phyloP scores from a whole-genome alignment of 2,797 vertebrate genomes.

The Darevskia nairensis region DNA sequence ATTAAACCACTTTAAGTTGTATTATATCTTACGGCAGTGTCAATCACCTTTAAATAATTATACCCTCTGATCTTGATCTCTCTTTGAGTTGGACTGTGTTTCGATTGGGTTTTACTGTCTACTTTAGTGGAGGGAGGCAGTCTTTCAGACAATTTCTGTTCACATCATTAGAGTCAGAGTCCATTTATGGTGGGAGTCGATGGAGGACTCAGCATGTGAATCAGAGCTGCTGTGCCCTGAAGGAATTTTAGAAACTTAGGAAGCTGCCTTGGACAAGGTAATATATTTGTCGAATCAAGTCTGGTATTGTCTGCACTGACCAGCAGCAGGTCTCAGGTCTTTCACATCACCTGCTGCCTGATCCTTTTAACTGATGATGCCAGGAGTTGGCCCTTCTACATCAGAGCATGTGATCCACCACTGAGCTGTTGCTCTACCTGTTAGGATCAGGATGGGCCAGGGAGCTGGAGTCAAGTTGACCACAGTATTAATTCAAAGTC shows the following conservation, averaged over 20 bases:
- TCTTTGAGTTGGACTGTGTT: not conserved
- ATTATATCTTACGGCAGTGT: not conserved
- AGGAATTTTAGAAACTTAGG: not conserved
- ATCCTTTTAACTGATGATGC: not conserved
- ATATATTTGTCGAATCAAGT: not conserved
- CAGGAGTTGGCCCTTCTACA: not conserved
- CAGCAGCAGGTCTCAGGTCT: not conserved
- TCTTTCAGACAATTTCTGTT: not conserved
- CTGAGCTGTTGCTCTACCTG: not conserved
- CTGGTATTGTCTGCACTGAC: not conserved
- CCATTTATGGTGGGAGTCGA: not conserved
- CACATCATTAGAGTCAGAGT: not conserved
- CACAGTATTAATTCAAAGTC: not conserved
- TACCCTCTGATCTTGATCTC: not conserved
- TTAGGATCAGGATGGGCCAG: not conserved
- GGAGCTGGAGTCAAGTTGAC: not conserved
- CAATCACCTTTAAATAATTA: not conserved
- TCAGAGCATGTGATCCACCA: not conserved
- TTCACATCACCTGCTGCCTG: not conserved
- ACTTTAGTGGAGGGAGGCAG: not conserved
- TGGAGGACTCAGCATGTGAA: not conserved
- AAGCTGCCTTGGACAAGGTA: too few relatives aligned
- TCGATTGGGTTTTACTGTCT: not conserved
- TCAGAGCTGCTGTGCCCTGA: not conserved
- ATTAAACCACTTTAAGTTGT: not conserved